Evolutionary conservation across 2,113 vertebrate species (phyloP).

Genomic region (Ochotona curzoniae): DNA sequence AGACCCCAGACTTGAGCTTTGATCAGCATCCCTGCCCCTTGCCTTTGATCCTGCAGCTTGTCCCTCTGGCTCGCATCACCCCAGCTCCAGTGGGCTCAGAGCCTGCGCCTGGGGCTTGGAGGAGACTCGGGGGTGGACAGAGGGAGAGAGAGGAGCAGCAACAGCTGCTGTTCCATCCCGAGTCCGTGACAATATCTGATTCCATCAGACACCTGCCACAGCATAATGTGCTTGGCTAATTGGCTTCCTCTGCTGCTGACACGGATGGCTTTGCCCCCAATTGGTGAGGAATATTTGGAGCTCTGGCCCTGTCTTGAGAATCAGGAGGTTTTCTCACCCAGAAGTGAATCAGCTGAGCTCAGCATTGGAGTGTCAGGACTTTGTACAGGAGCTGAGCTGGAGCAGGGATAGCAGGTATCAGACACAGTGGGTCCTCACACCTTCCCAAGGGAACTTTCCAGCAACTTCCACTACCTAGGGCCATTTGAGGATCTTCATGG

Average conservation of each 20-base stretch:
- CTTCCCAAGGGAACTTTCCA: neutral
- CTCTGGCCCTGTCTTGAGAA: neutral
- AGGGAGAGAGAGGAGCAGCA: neutral
- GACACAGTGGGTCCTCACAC: neutral
- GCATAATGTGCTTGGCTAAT: constrained; percentile 11
- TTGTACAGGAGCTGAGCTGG: neutral
- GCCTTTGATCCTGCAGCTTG: neutral
- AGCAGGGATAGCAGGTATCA: neutral
- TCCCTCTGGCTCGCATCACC: neutral
- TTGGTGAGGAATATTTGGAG: neutral
- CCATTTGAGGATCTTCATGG: neutral
- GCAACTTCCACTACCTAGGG: neutral
- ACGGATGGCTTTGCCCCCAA: neutral
- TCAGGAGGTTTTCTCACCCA: neutral
- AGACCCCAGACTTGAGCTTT: neutral
- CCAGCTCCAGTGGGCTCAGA: neutral
- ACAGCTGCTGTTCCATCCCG: constrained; percentile 47
- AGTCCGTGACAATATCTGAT: constrained; percentile 14
- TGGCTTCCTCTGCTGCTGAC: neutral
- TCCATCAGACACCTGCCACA: constrained; percentile 39
- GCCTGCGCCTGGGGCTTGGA: neutral
- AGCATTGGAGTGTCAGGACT: neutral
- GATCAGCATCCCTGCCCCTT: neutral
- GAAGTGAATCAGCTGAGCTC: neutral
- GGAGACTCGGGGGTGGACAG: neutral